Evolutionary conservation across 1,140 invertebrate genomes (phyloP), one percentile per base, ranked within the genome.

Genomic region (Apocrypta bakeri): DNA sequence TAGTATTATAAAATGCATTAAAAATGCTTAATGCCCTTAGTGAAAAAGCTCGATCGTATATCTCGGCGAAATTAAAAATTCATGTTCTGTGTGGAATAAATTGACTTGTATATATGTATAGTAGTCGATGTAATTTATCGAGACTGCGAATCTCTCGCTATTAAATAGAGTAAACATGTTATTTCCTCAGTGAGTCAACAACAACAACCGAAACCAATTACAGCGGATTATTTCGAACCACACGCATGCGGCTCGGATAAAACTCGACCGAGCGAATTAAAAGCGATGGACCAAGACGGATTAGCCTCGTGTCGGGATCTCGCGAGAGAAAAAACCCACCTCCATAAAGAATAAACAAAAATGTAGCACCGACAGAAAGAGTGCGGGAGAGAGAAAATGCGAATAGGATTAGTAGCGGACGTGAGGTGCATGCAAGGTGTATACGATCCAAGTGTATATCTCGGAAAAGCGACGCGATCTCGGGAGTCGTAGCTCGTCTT

Each of bases 381-480:
- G 56, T 8, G 68, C 2, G 68, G 17, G 3, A 21, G 68, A 33
- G 27, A 24, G 37, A 33, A 42, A n/a, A 37, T 17, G 40, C 72
- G 42, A 37, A 74, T 74, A 74, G 48, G 72, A 56, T 74, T 74
- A 74, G 72, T 56, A 9, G 24, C 9, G 42, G 42, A 74, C 72
- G 72, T 74, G 72, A 48, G 72, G 31, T 29, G 42, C 72, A 74
- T 17, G 71, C 63, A 25, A 66, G 42, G 25, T 56, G 25, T 37
- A 2, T 2, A 24, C 9, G 14, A 40, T 72, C 37, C 25, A 1
- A 14, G 37, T 7, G 31, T 37, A 42, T 66, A 11, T 29, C 27
- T 27, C 24, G 72, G 72, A 42, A 56, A 56, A 56, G 48, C 27
- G 40, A 48, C 42, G 14, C 25, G 48, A 56, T n/a, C 21, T 56